These are phyloP conservation scores for Numida meleagris DNA, from an alignment of 2,113 vertebrate species.

Conservation along the genomic window DNA sequence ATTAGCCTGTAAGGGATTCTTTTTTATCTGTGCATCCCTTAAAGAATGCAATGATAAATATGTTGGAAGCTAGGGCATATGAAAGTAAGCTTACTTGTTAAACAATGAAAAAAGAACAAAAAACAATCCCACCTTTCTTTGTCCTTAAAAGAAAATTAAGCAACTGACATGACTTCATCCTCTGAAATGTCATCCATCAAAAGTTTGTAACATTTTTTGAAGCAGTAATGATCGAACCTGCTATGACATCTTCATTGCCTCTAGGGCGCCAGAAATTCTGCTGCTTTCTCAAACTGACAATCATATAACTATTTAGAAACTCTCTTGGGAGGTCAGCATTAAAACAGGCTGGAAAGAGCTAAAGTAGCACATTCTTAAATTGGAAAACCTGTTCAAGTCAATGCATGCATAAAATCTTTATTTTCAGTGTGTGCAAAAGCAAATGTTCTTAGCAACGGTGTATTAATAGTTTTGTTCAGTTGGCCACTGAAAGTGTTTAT, in stretches of 20 bases:
- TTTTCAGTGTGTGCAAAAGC: not conserved
- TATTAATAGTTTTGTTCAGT: not conserved
- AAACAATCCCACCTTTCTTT: not conserved
- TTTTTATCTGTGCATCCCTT: not conserved
- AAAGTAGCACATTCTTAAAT: not conserved
- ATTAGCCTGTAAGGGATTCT: not conserved
- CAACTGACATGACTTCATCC: not conserved
- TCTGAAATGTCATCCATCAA: constrained; percentile 24
- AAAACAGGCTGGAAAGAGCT: not conserved
- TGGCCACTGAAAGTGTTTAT: not conserved
- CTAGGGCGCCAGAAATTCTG: constrained; percentile 33
- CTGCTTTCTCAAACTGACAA: constrained; percentile 33
- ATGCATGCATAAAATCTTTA: not conserved
- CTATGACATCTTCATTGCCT: constrained; percentile 18
- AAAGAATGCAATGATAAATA: not conserved
- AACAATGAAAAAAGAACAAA: not conserved
- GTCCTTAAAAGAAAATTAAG: constrained; percentile 2
- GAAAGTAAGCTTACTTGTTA: not conserved
- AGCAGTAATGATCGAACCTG: not conserved
- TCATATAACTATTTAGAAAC: constrained; percentile 16
- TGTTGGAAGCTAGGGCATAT: not conserved
- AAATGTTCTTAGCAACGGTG: not conserved
- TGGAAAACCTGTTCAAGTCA: not conserved
- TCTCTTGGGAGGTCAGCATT: not conserved
- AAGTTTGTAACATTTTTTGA: not conserved